Evolutionary conservation across 2,113 vertebrate species (phyloP), one percentile per base, ranked within the genome.

Genomic region (Rhinichthys klamathensis): DNA sequence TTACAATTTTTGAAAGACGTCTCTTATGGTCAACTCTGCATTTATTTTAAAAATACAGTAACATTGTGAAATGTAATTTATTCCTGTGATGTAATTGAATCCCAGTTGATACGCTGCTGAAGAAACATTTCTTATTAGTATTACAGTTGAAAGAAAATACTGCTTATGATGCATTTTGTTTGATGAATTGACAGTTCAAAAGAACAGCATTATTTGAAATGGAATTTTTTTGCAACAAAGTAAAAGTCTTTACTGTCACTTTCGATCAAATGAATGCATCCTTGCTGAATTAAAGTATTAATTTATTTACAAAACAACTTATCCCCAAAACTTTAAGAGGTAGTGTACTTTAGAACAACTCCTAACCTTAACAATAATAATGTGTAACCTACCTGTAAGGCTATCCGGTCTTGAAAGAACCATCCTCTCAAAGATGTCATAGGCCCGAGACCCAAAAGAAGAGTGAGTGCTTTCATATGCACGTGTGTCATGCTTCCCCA

Each of bases 401-500:
- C 98, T 99, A 75, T 99, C 98, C 0, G 98, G 98, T 30, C 98
- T 95, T 0, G 98, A 96, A 84, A 98, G 97, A 2, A 97, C 95
- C 91, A 97, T 97, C 90, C 97, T 96, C 92, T 99, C 97, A 2
- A 98, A 99, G 73, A 98, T 93, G 0, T 98, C 97, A 2, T 97
- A 99, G 0, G 96, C 95, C 46, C 96, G 97, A 0, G 94, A 93
- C 0, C 96, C 96, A 0, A 97, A 99, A 0, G 94, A 97, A 23
- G 94, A 96, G 18, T 87, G 96, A 94, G 0, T 94, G 78, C 23
- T 83, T 94, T 51, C 95, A 9, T 88, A 89, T 4, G 73, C 46
- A 11, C 93, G 94, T 9, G 82, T 25, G 1, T 96, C 93, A 86
- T 94, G 93, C 35, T 96, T 94, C 69, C 96, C 97, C 90, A 99